Evolutionary conservation across 1,140 invertebrate species (phyloP).

Genomic region (Potamilus streckersoni): DNA sequence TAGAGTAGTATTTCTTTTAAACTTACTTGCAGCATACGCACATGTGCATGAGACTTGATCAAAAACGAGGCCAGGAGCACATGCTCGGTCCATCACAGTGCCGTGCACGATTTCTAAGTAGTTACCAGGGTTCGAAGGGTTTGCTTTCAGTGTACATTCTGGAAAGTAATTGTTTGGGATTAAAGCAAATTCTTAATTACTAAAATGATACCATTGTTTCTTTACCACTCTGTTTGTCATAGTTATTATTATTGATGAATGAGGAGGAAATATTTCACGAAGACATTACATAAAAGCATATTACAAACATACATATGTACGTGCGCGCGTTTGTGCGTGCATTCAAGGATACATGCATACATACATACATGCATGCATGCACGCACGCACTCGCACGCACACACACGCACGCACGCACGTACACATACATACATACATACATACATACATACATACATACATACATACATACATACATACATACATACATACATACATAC

Average conservation of each 20-base stretch:
- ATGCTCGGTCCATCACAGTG: too few species aligned
- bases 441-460: conserved; percentile 15
- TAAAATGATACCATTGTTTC: too few species aligned
- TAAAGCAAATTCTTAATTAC: too few species aligned
- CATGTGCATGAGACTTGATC: too few species aligned
- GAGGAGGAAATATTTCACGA: neutral
- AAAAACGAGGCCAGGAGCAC: too few species aligned
- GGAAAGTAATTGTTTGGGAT: too few species aligned
- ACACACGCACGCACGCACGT: conserved; percentile 23
- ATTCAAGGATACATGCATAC: neutral
- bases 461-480: conserved; percentile 15
- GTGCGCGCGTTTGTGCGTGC: neutral
- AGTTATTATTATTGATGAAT: neutral
- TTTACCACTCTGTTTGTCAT: too few species aligned
- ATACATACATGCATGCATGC: conserved; percentile 10
- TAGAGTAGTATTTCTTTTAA: too few species aligned
- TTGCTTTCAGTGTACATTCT: too few species aligned
- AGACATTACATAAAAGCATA: neutral
- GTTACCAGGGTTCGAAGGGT: too few species aligned
- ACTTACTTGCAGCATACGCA: too few species aligned
- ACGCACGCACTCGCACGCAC: conserved; percentile 18
- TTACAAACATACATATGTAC: conserved; percentile 2
- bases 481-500: conserved; percentile 28
- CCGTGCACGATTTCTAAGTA: too few species aligned
- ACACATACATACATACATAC: conserved; percentile 18